Evolutionary conservation across 2,888 invertebrate species (phyloP).

Genomic region (Trimorus sp.): DNA sequence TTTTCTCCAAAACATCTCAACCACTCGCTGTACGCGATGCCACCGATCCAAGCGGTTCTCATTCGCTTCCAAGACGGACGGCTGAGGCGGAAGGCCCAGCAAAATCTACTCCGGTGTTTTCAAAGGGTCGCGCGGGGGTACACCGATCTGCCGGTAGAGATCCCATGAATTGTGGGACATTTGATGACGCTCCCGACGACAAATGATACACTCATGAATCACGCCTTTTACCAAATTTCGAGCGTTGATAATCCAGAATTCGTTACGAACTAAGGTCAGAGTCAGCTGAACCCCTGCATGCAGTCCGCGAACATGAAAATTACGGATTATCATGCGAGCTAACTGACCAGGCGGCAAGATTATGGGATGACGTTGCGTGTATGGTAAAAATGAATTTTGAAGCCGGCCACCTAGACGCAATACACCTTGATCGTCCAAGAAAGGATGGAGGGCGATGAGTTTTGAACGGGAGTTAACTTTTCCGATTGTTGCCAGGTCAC

Average conservation of each 20-base stretch:
- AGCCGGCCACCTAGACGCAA: neutral
- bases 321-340: neutral
- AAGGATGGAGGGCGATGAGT: neutral
- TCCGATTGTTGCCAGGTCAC: neutral
- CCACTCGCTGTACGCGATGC: no score
- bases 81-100: no score
- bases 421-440: constrained; percentile 5
- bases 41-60: no score
- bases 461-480: neutral
- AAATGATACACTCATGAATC: constrained; percentile 12
- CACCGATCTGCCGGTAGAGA: no score
- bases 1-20: no score
- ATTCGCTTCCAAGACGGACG: no score
- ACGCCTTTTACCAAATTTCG: constrained; percentile 1
- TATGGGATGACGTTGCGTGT: neutral
- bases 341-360: neutral
- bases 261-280: neutral
- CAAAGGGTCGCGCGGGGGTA: no score
- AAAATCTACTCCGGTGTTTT: no score
- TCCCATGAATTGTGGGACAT: neutral
- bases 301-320: neutral
- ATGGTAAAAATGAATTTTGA: neutral
- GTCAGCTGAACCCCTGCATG: constrained; percentile 8
- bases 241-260: constrained; percentile 9
- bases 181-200: neutral